A percentile compares a stretch with the other conserved stretches of the same genome.
Conservation (phyloP, 2,797 vertebrate genomes). For the Staurois parvus region DNA sequence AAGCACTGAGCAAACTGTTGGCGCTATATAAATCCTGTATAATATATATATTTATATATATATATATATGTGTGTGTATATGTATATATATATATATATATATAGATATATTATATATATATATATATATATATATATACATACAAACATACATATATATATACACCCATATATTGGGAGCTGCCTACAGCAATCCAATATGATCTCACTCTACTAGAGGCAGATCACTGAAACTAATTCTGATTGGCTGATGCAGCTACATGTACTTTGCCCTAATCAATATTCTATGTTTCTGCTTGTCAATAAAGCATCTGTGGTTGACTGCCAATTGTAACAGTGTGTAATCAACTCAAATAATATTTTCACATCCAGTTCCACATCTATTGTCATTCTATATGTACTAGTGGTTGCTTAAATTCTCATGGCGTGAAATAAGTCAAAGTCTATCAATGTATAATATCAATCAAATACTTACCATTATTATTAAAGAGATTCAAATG, state of each 20-base stretch:
- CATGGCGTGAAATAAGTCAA: neutral
- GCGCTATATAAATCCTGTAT: too few species aligned
- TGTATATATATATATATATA: too few species aligned
- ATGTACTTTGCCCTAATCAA: neutral
- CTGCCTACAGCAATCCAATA: too few species aligned
- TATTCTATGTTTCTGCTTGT: neutral
- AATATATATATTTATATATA: too few species aligned
- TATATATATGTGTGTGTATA: too few species aligned
- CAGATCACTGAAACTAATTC: too few species aligned
- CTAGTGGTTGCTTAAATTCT: neutral
- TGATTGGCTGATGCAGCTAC: neutral
- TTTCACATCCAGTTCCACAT: neutral
- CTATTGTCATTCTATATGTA: neutral
- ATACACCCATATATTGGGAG: neutral
- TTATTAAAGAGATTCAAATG: neutral
- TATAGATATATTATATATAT: too few species aligned
- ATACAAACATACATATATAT: too few species aligned
- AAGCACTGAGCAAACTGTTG: too few species aligned
- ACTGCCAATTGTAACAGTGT: neutral
- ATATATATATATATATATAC: too few species aligned
- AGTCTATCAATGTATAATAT: neutral
- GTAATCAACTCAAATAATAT: neutral
- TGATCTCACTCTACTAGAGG: neutral
- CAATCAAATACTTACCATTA: too few species aligned
- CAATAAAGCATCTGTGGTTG: neutral